Base-by-base conservation (phyloP, 2,888 invertebrate species). In the Andrena hattorfiana region DNA sequence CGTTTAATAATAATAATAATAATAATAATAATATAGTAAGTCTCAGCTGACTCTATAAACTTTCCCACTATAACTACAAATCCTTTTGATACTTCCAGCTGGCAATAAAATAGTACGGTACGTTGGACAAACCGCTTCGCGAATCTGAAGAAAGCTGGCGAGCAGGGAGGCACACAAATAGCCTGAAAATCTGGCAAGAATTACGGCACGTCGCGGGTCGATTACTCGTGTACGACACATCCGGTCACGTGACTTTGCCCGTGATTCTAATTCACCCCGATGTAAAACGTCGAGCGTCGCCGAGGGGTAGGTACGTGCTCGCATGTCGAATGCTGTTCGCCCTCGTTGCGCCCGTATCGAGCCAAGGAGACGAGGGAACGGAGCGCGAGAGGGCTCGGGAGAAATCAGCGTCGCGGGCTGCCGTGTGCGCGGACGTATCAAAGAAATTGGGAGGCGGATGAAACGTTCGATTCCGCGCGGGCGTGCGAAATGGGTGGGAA, bases 221-320 rank as follows among this genome's bases (percentile, higher is more conserved):
- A 60, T 63, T 80, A 64, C 69, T 69, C 79, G 48, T 49, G 68
- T 60, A 75, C 48, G 62, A 35, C 54, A 63, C 64, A 49, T 75
- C 73, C 83, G 77, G 66, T 84, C 77, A 83, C 83, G 84, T 83
- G 84, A 84, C 73, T 77, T 82, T 16, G 42, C 69, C 71, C 77
- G 74, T 56, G 78, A 75, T 74, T 77, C 72, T 82, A 75, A 84
- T 78, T 82, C 82, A 72, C 13, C 20, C 20, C 28, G 68, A 66
- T 71, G 70, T 64, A 49, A 72, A 77, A 66, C n/a, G 51, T 30
- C 56, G 20, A 26, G 42, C 16, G 42, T 7, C 71, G 68, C 35
- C 32, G 63, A n/a, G 16, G 49, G 28, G 10, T 23, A 13, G 28
- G 7, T 49, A 68, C 60, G 26, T 59, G 59, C n/a, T 67, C 35